A percentile compares a stretch with the other conserved stretches of the same genome.
Conservation (phyloP, 1,140 invertebrate species). For the Neodiprion pinetum region DNA sequence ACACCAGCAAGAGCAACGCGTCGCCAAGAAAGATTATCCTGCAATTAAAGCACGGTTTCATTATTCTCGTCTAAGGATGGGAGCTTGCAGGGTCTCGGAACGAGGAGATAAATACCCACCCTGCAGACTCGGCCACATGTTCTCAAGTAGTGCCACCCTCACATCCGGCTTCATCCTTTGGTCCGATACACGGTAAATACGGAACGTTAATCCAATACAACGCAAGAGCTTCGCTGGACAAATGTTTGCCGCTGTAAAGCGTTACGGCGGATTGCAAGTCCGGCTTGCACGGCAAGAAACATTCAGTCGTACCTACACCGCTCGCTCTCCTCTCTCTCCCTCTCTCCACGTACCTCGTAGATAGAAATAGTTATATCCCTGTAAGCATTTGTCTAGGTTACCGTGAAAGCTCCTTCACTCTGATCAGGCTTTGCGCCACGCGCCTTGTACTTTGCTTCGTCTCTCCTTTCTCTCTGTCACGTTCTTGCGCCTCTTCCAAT, state of each 20-base stretch:
- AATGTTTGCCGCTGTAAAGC: constrained; percentile 5
- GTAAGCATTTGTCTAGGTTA: constrained; percentile 7
- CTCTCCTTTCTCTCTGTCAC: neutral
- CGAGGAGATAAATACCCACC: too few species aligned
- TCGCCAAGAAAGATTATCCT: too few species aligned
- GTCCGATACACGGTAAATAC: neutral
- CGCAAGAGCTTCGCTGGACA: neutral
- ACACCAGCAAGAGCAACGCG: too few species aligned
- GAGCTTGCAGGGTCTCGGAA: too few species aligned
- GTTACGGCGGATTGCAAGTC: neutral
- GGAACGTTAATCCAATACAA: constrained; percentile 1
- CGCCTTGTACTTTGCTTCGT: neutral
- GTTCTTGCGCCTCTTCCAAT: too few species aligned
- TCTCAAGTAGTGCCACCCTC: too few species aligned
- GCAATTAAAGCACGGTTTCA: too few species aligned
- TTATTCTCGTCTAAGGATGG: too few species aligned
- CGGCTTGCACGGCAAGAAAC: neutral
- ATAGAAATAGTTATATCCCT: neutral
- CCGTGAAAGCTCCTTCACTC: constrained; percentile 1
- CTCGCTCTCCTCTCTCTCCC: neutral
- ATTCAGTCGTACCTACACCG: neutral
- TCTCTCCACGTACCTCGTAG: neutral
- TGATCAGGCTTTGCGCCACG: neutral
- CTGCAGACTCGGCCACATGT: too few species aligned
- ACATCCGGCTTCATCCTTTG: too few species aligned